Conservation (phyloP, 2,113 vertebrate species). For the Alouatta palliata region DNA sequence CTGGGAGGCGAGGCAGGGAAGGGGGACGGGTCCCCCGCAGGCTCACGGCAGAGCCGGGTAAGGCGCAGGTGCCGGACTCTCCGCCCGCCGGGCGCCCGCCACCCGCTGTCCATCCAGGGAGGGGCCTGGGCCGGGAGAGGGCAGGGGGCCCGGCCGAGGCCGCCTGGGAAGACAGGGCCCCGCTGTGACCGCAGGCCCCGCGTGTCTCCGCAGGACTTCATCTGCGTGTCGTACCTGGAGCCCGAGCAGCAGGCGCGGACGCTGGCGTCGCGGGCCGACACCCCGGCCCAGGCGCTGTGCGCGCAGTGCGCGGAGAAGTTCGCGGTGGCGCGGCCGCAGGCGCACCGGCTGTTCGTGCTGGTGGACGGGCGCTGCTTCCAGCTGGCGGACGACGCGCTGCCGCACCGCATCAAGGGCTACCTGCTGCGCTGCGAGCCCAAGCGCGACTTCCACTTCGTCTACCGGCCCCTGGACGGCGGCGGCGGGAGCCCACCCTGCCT, state of each 20-base stretch:
- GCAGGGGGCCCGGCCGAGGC: neutral
- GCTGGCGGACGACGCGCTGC: conserved; percentile 88
- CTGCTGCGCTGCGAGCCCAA: conserved; percentile 87
- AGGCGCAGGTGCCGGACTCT: neutral
- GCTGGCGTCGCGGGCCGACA: conserved; percentile 88
- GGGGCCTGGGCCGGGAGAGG: neutral
- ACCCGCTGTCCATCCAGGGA: neutral
- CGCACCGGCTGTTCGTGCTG: conserved; percentile 88
- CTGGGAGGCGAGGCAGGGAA: neutral
- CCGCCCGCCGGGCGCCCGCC: neutral
- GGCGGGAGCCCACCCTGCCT: conserved; percentile 65
- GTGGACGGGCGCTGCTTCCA: conserved; percentile 86
- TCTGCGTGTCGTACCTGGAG: conserved; percentile 92
- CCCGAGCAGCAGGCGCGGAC: conserved; percentile 88
- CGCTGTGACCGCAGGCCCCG: neutral
- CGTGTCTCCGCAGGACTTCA: conserved; percentile 90
- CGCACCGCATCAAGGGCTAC: conserved; percentile 90
- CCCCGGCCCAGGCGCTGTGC: conserved; percentile 86
- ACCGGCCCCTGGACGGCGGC: conserved; percentile 83
- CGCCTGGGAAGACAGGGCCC: neutral
- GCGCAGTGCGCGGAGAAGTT: conserved; percentile 93
- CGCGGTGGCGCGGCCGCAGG: conserved; percentile 84
- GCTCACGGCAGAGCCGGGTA: neutral
- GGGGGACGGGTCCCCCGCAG: neutral
- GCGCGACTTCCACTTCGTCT: conserved; percentile 94